phyloP scores from a whole-genome alignment of 2,113 vertebrate species.

The Xenopus tropicalis region UCB_Xtro_10.0 CM004451.2:64999501-65000000 shows the following conservation, averaged over 20 bases:
- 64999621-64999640: slow-evolving; percentile 56
- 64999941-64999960: slow-evolving; percentile 68
- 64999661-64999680: slow-evolving; percentile 57
- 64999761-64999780: slow-evolving; percentile 59
- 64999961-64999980: slow-evolving; percentile 65
- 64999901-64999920: slow-evolving; percentile 77
- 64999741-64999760: slow-evolving; percentile 77
- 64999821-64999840: slow-evolving; percentile 79
- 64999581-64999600: slow-evolving; percentile 94
- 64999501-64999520: slow-evolving; percentile 99
- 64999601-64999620: slow-evolving; percentile 54
- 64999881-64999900: slow-evolving; percentile 67
- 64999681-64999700: slow-evolving; percentile 46
- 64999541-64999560: slow-evolving; percentile 98
- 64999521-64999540: slow-evolving; percentile 99
- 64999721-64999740: slow-evolving; percentile 75
- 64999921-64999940: slow-evolving; percentile 71
- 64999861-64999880: slow-evolving; percentile 80
- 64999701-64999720: slow-evolving; percentile 86
- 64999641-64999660: slow-evolving; percentile 19
- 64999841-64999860: slow-evolving; percentile 66
- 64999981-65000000: slow-evolving; percentile 56
- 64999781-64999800: slow-evolving; percentile 70
- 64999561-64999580: slow-evolving; percentile 97
- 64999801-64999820: slow-evolving; percentile 80